Conservation (phyloP, 2,888 invertebrate species). For the Sarcophaga rosellei region DNA sequence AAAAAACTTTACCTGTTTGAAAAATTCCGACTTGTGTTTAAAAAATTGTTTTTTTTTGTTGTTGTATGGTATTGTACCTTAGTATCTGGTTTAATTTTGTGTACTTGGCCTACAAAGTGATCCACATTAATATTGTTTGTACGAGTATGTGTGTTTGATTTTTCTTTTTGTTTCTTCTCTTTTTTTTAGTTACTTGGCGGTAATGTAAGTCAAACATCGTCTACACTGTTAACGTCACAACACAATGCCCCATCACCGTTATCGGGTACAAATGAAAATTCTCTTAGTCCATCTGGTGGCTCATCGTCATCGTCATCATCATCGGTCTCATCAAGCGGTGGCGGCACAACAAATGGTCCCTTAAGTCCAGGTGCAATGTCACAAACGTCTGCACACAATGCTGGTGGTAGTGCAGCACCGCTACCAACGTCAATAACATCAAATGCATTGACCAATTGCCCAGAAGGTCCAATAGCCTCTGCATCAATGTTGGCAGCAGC, state of each 20-base stretch:
- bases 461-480: slow-evolving; percentile 53
- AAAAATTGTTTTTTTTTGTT: slow-evolving; percentile 25
- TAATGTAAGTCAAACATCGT: slow-evolving; percentile 82
- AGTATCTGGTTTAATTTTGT: not conserved
- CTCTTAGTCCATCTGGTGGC: slow-evolving; percentile 86
- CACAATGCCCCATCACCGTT: slow-evolving; percentile 86
- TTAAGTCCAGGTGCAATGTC: slow-evolving; percentile 81
- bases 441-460: slow-evolving; percentile 41
- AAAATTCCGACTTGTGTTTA: slow-evolving; percentile 68
- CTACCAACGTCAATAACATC: slow-evolving; percentile 21
- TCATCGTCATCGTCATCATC: slow-evolving; percentile 80
- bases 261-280: slow-evolving; percentile 88
- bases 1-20: slow-evolving; percentile 72
- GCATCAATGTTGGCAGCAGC: slow-evolving; percentile 65
- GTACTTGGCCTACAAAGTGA: slow-evolving; percentile 49
- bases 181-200: slow-evolving; percentile 74
- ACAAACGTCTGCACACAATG: slow-evolving; percentile 80
- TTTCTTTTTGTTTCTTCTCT: slow-evolving; percentile 40
- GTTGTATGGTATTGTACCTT: slow-evolving; percentile 5
- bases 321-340: slow-evolving; percentile 70
- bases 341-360: slow-evolving; percentile 74
- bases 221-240: slow-evolving; percentile 82
- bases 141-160: not conserved
- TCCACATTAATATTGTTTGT: slow-evolving; percentile 37
- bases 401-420: slow-evolving; percentile 61